Conservation (phyloP, 2,113 vertebrate genomes). For the Uropsilus gracilis region DNA sequence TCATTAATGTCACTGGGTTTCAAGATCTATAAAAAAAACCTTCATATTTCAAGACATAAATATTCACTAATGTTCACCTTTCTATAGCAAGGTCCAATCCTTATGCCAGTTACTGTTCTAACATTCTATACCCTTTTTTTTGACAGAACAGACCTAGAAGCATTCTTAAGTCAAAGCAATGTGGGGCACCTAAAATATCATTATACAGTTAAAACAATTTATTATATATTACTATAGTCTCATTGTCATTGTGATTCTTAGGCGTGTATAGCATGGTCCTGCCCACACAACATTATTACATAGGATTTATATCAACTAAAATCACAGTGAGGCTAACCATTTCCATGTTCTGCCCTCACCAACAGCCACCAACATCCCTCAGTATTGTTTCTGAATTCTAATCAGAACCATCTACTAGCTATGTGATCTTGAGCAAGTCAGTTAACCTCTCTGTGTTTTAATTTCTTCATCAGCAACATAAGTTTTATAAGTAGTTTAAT, state of each 20-base stretch:
- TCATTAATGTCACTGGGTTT: neutral
- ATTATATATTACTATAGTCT: too few relatives aligned
- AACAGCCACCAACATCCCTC: neutral
- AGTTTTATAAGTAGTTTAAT: slow-evolving; percentile 11
- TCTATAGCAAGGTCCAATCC: neutral
- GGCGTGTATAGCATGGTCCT: neutral
- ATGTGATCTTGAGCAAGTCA: neutral
- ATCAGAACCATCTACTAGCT: neutral
- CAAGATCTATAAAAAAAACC: slow-evolving; percentile 33
- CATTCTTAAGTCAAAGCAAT: slow-evolving; percentile 47
- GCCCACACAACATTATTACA: neutral
- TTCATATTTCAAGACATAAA: neutral
- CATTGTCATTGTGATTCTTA: neutral
- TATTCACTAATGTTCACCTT: neutral
- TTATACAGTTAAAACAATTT: too few relatives aligned
- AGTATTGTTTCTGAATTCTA: slow-evolving; percentile 14
- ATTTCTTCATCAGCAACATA: neutral
- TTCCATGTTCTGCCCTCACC: neutral
- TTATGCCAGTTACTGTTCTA: slow-evolving; percentile 15
- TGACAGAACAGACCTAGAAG: slow-evolving; percentile 24
- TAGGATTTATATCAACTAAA: neutral
- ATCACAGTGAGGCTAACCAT: neutral
- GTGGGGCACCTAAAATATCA: neutral
- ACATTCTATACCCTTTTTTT: neutral
- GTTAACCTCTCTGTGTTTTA: slow-evolving; percentile 11